Percentiles rank a stretch among this genome's conserved stretches.
phyloP scores from a whole-genome alignment of 2,113 vertebrate species.

The Pangasianodon gigas region DNA sequence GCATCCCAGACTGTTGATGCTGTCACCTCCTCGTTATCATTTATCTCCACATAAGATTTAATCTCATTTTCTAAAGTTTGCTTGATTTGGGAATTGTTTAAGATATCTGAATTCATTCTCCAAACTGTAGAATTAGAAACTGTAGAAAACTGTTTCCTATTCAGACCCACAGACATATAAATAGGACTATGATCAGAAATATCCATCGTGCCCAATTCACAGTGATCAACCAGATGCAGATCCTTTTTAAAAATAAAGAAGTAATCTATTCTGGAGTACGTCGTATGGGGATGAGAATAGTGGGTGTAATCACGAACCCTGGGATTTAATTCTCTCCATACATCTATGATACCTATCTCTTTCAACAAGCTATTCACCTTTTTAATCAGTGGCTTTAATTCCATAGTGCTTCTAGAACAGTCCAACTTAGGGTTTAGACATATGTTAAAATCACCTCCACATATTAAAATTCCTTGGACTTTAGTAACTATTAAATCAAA shows the following conservation, averaged over 20 bases:
- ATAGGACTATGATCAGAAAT: not conserved
- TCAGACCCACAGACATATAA: not conserved
- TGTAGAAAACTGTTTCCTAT: no score
- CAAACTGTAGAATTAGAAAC: not conserved
- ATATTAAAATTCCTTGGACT: not conserved
- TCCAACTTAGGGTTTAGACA: not conserved
- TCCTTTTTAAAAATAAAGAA: not conserved
- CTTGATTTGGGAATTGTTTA: no score
- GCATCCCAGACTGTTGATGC: no score
- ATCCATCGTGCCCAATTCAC: no score
- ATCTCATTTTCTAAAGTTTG: no score
- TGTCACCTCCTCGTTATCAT: no score
- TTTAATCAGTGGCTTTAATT: not conserved
- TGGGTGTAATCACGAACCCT: not conserved
- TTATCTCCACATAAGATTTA: no score
- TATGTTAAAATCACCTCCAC: not conserved
- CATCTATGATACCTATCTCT: not conserved
- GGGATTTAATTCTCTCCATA: not conserved
- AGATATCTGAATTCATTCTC: no score
- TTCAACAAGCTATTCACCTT: not conserved
- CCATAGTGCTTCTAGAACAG: not conserved
- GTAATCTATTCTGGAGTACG: not conserved
- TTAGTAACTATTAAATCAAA: constrained; percentile 2
- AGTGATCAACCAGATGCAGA: no score
- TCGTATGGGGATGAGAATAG: not conserved